Percentiles rank a stretch among this genome's conserved stretches.
Conservation (phyloP, 2,797 vertebrate species). For the Urophycis tenuis region DNA sequence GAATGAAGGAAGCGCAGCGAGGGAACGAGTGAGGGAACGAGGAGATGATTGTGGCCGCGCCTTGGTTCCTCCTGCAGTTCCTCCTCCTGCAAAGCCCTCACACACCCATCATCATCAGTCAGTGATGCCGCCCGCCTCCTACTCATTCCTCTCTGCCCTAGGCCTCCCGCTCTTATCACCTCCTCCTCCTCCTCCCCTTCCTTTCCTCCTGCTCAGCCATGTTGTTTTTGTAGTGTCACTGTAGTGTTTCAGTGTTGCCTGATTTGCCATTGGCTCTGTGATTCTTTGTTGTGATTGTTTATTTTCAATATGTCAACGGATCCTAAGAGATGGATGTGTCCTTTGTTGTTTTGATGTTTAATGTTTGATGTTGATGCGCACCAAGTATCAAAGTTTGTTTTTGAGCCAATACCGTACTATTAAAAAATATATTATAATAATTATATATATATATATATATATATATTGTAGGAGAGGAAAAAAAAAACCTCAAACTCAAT, state of each 20-base stretch:
- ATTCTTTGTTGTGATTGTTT: too few relatives aligned
- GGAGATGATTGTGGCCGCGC: conserved; percentile 43
- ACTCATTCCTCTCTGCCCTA: conserved; percentile 25
- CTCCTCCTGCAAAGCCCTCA: conserved; percentile 54
- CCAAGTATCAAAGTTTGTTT: neutral
- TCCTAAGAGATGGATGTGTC: too few relatives aligned
- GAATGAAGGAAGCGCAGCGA: conserved; percentile 38
- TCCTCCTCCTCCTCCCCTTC: conserved; percentile 14
- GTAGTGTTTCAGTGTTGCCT: neutral
- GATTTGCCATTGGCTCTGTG: neutral
- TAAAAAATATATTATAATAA: too few relatives aligned
- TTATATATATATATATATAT: too few relatives aligned
- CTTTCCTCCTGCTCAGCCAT: neutral
- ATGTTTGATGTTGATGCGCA: neutral
- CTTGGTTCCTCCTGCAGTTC: conserved; percentile 40
- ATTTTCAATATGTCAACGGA: too few relatives aligned
- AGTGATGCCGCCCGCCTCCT: conserved; percentile 47
- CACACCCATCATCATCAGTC: conserved; percentile 40
- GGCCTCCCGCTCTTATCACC: conserved; percentile 19
- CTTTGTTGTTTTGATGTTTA: too few relatives aligned
- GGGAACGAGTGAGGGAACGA: conserved; percentile 36
- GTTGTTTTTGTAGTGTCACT: neutral
- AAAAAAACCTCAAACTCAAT: neutral
- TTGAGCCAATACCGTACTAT: neutral
- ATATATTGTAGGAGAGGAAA: neutral